Conservation (phyloP, 2,113 vertebrate genomes). For the Pristiophorus japonicus region DNA sequence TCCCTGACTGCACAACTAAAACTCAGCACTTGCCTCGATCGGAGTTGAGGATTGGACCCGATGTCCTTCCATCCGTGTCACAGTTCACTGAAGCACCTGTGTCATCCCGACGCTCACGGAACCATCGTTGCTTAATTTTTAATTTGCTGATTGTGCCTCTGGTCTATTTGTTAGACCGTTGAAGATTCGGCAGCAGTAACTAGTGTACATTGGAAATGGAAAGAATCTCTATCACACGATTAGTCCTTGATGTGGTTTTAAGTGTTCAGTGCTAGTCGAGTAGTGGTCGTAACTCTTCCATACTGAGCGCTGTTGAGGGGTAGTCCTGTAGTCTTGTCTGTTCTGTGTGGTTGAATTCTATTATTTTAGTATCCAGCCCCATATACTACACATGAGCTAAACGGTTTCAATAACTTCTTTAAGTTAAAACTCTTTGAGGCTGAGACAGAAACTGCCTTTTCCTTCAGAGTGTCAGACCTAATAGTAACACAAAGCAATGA, state of each 20-base stretch:
- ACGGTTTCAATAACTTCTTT: not conserved
- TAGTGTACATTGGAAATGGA: not conserved
- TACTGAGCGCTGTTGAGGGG: not conserved
- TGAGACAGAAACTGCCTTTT: not conserved
- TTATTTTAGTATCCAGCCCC: not conserved
- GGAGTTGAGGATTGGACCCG: not conserved
- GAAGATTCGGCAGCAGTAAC: too few relatives aligned
- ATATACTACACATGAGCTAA: not conserved
- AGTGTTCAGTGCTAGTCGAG: not conserved
- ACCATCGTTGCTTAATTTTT: constrained; percentile 13
- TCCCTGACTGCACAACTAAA: not conserved
- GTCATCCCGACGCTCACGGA: not conserved
- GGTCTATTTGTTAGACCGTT: not conserved
- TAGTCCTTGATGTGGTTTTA: not conserved
- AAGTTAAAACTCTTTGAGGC: not conserved
- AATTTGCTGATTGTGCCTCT: not conserved
- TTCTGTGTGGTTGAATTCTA: not conserved
- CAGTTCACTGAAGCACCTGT: not conserved
- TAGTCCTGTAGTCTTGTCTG: too few relatives aligned
- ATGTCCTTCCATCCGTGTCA: not conserved
- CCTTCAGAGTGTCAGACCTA: not conserved
- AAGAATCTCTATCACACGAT: too few relatives aligned
- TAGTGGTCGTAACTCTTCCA: not conserved
- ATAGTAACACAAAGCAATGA: not conserved
- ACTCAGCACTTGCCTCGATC: not conserved